Base-by-base conservation (phyloP, 30 jellyfish, hydroid and myxozoan genomes). In the Turritopsis rubra region DNA sequence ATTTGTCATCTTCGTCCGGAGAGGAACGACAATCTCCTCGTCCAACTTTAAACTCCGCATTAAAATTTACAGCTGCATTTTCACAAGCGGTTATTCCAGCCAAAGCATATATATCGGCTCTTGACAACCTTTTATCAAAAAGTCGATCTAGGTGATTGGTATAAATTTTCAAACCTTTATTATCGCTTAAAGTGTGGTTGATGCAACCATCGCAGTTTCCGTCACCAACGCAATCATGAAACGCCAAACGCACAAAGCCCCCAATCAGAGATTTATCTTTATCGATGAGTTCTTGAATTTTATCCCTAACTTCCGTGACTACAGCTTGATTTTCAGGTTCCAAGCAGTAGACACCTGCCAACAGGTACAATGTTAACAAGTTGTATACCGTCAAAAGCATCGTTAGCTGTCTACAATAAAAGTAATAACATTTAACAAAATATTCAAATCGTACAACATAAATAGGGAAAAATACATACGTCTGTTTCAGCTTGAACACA, bases 151-250 rank as follows among this genome's bases (percentile, higher is more conserved):
- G 1, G 17, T 53, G 31, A 18, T 72, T 53, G 18, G 31, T 16
- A 18, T 1, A 1, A 16, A 16, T 22, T 16, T 72, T 22, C 52
- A 72, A 72, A 1, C 81, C 81, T 1, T 41, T 53, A 8, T 72
- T 72, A 53, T 53, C 81, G 31, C 3, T 22, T 18, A 18, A 53
- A 0, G 27, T 72, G 17, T 16, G 81, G 52, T 72, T 31, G 8
- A 72, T 72, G 31, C 81, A 72, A 26, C 81, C 81, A 22, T 72
- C 31, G 52, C 81, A 72, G 1, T 22, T 1, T 1, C 52, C 81
- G 18, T 72, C 52, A 19, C 81, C 81, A 72, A 72, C 52, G 31
- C 81, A 72, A 72, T 72, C 81, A 22, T 72, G 81, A 8, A 72
- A 72, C n/a, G 31, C 81, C n/a, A 72, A 53, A 18, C 81, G 81